Conservation (phyloP, 1,140 invertebrate genomes). For the Aleiodes sp. region DNA sequence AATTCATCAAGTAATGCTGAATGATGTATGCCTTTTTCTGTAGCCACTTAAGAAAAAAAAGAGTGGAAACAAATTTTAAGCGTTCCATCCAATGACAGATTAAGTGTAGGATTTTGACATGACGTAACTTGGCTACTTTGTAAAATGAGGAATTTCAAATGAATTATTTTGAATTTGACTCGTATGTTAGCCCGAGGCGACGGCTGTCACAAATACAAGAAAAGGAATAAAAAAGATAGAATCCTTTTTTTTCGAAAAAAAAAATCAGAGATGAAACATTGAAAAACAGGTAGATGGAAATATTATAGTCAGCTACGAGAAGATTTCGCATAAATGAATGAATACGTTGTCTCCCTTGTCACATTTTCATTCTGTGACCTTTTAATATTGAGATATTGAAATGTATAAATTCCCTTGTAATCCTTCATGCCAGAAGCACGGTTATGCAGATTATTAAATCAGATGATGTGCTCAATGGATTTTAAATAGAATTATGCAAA, state of each 20-base stretch:
- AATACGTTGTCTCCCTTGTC: not conserved
- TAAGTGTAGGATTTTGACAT: not conserved
- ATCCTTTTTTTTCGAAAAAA: too few relatives aligned
- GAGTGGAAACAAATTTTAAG: too few relatives aligned
- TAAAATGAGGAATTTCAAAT: constrained; percentile 4
- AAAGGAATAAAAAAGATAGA: not conserved
- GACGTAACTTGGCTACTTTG: not conserved
- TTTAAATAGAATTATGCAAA: not conserved
- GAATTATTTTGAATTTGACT: constrained; percentile 8
- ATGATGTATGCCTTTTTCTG: too few relatives aligned
- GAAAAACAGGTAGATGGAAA: constrained; percentile 17
- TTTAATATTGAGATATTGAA: not conserved
- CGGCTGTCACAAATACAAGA: constrained; percentile 18
- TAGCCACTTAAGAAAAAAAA: too few relatives aligned
- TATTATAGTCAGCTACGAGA: not conserved
- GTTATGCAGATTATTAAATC: not conserved
- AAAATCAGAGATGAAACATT: not conserved
- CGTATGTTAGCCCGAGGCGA: constrained; percentile 12
- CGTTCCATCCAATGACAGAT: not conserved
- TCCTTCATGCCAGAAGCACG: not conserved
- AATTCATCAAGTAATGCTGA: too few relatives aligned
- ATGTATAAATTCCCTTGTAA: not conserved
- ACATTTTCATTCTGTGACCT: not conserved
- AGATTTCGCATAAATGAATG: constrained; percentile 2
- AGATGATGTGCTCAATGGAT: not conserved